Base-by-base conservation (phyloP, 1,140 invertebrate species). In the Condylostylus longicornis region DNA sequence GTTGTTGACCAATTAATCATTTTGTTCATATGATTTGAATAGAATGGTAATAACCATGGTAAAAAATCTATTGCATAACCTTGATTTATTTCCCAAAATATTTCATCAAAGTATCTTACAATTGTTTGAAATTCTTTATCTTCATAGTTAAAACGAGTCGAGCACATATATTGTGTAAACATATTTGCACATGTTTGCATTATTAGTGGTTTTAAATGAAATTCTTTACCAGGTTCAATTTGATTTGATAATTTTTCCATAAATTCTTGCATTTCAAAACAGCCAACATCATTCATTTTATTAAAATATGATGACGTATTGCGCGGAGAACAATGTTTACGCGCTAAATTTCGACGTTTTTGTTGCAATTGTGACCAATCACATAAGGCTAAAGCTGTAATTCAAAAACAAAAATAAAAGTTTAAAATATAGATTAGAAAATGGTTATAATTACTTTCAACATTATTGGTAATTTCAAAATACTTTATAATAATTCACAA, bases 11-110 rank as follows among this genome's bases (percentile, higher is more conserved):
- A 82, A 23, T 70, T 55, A 0, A 69, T 64, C 29, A 88, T 65
- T 42, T 75, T 76, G 0, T 68, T 63, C 63, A 82, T 73, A 48
- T 85, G 78, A 1, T 65, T 59, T 8, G 62, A 62, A 51, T 83
- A 82, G 27, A 85, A 68, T 0, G 80, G 80, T 37, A 74, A 64
- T 2, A 90, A 48, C 69, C 79, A 82, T 0, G 87, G 86, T n/a
- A 93, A 55, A 53, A 91, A 88, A 50, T 93, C 88, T 1, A 85
- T 72, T 0, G 81, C 74, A 51, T 85, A 88, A 0, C 85, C 85
- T 53, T 85, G 79, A 53, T 90, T 89, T 31, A 91, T 82, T 53
- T 90, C 85, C 69, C 75, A 84, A 62, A 93, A 93, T 3, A 93
- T 80, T 35, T 77, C 71, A 48, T 90, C 85, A 49, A 88, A 91